Evolutionary conservation across 2,113 vertebrate genomes (phyloP).

Genomic region (Chloebia gouldiae): DNA sequence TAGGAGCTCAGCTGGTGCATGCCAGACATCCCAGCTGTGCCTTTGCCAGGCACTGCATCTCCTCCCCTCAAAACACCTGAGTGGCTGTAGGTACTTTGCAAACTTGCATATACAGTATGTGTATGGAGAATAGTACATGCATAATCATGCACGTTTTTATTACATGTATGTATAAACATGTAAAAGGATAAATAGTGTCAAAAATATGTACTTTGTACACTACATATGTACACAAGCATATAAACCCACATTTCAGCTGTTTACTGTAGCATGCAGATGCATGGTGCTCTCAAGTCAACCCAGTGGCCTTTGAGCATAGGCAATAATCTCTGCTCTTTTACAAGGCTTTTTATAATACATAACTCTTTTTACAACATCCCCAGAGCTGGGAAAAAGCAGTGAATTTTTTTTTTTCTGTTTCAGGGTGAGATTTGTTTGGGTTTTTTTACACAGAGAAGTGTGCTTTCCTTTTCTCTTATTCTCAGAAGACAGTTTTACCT

Average conservation of each 20-base stretch:
- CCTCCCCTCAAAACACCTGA: neutral
- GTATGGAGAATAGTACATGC: neutral
- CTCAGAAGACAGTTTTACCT: neutral
- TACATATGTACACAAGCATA: neutral
- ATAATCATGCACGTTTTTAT: neutral
- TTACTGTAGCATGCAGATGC: neutral
- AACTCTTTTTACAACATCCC: neutral
- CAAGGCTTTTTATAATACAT: neutral
- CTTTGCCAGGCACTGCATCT: neutral
- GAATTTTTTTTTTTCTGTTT: neutral
- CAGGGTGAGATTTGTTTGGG: accelerated
- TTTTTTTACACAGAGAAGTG: neutral
- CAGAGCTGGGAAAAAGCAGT: neutral
- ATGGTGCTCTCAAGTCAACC: neutral
- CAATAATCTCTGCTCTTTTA: neutral
- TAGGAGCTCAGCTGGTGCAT: neutral
- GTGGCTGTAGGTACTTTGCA: neutral
- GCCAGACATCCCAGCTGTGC: neutral
- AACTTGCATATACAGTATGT: neutral
- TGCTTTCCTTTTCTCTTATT: neutral
- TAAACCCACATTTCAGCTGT: neutral
- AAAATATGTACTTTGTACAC: neutral
- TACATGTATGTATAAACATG: neutral
- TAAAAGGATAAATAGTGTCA: neutral
- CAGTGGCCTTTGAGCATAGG: neutral